Percentiles rank a stretch among this genome's conserved stretches.
phyloP scores from a whole-genome alignment of 2,113 vertebrate genomes.

The Leptosomus discolor region DNA sequence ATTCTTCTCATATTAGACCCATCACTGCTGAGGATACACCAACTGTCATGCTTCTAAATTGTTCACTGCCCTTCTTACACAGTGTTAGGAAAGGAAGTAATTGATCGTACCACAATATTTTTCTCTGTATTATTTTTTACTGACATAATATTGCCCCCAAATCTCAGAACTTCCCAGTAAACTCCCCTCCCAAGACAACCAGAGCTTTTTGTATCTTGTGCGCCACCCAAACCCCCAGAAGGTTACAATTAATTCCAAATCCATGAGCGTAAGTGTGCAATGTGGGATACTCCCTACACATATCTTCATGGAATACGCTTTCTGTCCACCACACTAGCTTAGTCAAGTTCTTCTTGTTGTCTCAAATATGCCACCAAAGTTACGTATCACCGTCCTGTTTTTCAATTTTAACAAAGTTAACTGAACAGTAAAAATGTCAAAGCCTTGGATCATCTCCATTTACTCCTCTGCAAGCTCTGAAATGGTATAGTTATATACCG shows the following conservation, averaged over 20 bases:
- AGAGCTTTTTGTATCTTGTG: background rate
- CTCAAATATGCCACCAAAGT: background rate
- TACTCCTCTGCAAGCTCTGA: constrained; percentile 15
- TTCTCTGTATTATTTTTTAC: background rate
- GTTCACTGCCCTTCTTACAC: background rate
- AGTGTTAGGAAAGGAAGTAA: background rate
- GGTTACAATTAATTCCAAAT: background rate
- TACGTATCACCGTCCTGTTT: background rate
- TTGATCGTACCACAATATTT: background rate
- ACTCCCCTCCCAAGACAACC: background rate
- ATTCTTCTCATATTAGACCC: background rate
- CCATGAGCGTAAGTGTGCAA: background rate
- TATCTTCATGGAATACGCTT: background rate
- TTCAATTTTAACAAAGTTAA: constrained; percentile 12
- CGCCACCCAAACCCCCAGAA: fast-evolving
- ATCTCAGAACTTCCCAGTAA: background rate
- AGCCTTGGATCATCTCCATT: constrained; percentile 21
- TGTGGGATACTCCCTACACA: background rate
- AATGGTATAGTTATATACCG: background rate
- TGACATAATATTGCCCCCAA: background rate
- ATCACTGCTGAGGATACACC: background rate
- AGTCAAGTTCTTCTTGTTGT: background rate
- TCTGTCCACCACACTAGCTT: background rate
- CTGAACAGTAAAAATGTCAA: constrained; percentile 14
- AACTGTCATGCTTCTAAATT: background rate